Evolutionary conservation across 1,140 invertebrate species (phyloP).

Genomic region (Glossosoma conforme): DNA sequence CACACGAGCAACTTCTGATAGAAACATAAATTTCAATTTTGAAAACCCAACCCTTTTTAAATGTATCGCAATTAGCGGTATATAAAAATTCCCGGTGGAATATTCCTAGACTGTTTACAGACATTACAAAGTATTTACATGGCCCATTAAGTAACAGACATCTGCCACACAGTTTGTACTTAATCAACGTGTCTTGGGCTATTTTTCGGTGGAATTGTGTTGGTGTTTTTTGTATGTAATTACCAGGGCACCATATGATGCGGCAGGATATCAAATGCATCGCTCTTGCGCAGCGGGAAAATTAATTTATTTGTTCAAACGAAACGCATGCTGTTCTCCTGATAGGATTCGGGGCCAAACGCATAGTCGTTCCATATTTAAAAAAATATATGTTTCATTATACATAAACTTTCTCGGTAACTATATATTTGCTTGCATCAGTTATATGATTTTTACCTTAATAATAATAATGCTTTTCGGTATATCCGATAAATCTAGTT

Average conservation of each 20-base stretch:
- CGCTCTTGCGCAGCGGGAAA: conserved; percentile 20
- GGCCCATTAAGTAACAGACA: conserved; percentile 17
- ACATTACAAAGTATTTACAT: conserved; percentile 19
- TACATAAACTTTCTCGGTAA: too few species aligned
- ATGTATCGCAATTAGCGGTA: background rate
- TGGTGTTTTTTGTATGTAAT: conserved; percentile 26
- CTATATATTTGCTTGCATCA: too few species aligned
- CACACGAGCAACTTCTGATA: too few species aligned
- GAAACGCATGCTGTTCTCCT: conserved; percentile 3
- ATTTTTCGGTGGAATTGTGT: conserved; percentile 14
- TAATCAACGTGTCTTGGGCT: conserved; percentile 22
- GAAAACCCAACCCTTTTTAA: too few species aligned
- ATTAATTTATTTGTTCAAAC: conserved; percentile 17
- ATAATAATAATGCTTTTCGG: too few species aligned
- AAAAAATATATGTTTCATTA: too few species aligned
- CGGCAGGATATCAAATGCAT: conserved; percentile 21
- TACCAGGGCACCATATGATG: conserved; percentile 17
- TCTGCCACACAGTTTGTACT: conserved; percentile 12
- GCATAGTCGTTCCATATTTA: too few species aligned
- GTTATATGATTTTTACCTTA: too few species aligned
- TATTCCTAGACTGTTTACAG: background rate
- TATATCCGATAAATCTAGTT: too few species aligned
- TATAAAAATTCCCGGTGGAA: background rate
- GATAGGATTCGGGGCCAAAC: conserved; percentile 3
- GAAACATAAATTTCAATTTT: too few species aligned